Evolutionary conservation across 2,797 vertebrate species (phyloP).

Genomic region (Hippocampus kuda): DNA sequence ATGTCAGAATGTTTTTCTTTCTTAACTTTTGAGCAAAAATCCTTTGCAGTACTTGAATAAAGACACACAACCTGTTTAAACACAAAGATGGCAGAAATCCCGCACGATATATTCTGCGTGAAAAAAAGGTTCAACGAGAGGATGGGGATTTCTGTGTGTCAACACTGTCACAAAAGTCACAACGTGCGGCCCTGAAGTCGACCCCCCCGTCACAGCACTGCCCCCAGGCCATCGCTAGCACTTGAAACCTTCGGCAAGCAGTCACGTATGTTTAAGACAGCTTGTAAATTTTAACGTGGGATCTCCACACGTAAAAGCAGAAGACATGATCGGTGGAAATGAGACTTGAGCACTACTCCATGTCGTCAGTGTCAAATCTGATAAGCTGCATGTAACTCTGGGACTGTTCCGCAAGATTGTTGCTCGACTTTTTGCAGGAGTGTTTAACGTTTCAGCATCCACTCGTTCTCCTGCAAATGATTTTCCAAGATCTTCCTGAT

Average conservation of each 20-base stretch:
- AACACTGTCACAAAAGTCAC: constrained; percentile 63
- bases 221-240: constrained; percentile 20
- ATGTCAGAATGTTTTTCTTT: constrained; percentile 52
- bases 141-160: constrained; percentile 40
- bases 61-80: constrained; percentile 43
- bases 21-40: constrained; percentile 60
- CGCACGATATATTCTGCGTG: constrained; percentile 41
- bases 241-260: constrained; percentile 47
- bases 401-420: constrained; percentile 33
- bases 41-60: constrained; percentile 77
- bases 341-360: neutral
- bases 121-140: constrained; percentile 46
- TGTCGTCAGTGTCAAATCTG: constrained; percentile 16
- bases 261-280: constrained; percentile 19
- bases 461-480: constrained; percentile 23
- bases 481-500: constrained; percentile 60
- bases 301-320: neutral
- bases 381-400: constrained; percentile 35
- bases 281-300: neutral
- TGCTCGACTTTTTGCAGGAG: constrained; percentile 28
- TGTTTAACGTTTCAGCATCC: constrained; percentile 13
- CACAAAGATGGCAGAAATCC: constrained; percentile 32
- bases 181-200: constrained; percentile 51
- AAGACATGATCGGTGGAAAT: constrained; percentile 11
- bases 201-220: constrained; percentile 34